A percentile compares a stretch with the other conserved stretches of the same genome.
Evolutionary conservation across 2,797 vertebrate genomes (phyloP).

Genomic region (Enteromius treurensis): DNA sequence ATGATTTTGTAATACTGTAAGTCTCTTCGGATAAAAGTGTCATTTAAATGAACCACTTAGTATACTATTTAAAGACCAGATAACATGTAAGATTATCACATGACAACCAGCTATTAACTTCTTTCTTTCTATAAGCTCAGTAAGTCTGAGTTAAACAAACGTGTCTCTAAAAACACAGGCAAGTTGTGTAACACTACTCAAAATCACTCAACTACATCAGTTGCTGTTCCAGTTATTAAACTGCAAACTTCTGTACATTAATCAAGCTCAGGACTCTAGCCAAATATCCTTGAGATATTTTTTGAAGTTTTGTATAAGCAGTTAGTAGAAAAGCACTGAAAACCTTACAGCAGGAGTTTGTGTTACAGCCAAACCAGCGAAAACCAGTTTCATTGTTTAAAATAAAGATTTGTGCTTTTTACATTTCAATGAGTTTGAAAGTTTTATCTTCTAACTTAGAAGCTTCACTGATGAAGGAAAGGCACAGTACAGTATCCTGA

Average conservation of each 20-base stretch:
- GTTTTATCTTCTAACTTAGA: background rate
- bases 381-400: background rate
- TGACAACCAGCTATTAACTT: conserved; percentile 15
- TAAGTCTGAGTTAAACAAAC: conserved; percentile 1
- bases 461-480: background rate
- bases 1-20: background rate
- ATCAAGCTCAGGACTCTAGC: background rate
- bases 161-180: conserved; percentile 15
- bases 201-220: background rate
- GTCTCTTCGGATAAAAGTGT: background rate
- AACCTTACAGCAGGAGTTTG: background rate
- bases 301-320: background rate
- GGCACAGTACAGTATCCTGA: background rate
- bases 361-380: background rate
- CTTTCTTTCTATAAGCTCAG: conserved; percentile 19
- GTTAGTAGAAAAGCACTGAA: background rate
- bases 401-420: background rate
- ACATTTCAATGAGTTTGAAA: background rate
- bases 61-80: conserved; percentile 13
- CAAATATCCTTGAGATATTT: conserved; percentile 11
- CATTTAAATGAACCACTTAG: background rate
- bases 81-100: conserved; percentile 7
- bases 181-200: background rate
- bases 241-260: conserved; percentile 7
- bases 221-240: conserved; percentile 29